A percentile compares a stretch with the other conserved stretches of the same genome.
These are phyloP conservation scores for Hoplostethus atlanticus DNA, from an alignment of 2,797 vertebrate genomes.

Conservation along the genomic window DNA sequence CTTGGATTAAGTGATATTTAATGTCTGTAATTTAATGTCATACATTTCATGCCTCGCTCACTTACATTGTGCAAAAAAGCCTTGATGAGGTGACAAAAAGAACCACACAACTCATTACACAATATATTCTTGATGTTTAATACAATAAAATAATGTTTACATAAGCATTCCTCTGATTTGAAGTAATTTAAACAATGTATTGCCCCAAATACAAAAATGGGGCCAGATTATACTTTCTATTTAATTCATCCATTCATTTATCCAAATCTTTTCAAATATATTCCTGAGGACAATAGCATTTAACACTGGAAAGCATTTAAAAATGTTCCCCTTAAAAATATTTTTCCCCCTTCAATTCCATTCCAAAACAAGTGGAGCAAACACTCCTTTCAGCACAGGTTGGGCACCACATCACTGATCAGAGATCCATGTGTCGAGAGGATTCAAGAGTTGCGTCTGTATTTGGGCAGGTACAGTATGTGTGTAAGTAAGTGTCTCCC, in stretches of 20 bases:
- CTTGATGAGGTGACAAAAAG: slow-evolving; percentile 28
- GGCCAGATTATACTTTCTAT: slow-evolving; percentile 71
- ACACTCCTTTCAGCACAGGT: slow-evolving; percentile 71
- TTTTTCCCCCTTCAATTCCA: slow-evolving; percentile 71
- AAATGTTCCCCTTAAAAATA: slow-evolving; percentile 55
- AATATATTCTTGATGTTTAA: slow-evolving; percentile 78
- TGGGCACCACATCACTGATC: slow-evolving; percentile 75
- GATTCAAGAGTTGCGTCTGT: slow-evolving; percentile 56
- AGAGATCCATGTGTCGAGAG: slow-evolving; percentile 71
- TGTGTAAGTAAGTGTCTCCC: slow-evolving; percentile 42
- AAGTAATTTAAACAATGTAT: slow-evolving; percentile 68
- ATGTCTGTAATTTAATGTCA: too few species aligned
- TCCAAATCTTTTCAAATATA: slow-evolving; percentile 78
- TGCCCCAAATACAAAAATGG: slow-evolving; percentile 66
- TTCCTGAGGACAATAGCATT: slow-evolving; percentile 82
- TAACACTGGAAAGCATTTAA: slow-evolving; percentile 82
- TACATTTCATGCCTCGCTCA: background rate
- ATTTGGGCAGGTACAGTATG: slow-evolving; percentile 53
- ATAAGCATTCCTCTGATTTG: slow-evolving; percentile 76
- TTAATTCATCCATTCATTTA: slow-evolving; percentile 63
- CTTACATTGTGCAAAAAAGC: background rate
- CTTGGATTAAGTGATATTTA: background rate
- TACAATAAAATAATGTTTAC: slow-evolving; percentile 80
- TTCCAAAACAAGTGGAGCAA: slow-evolving; percentile 81
- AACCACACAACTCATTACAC: slow-evolving; percentile 55